Conservation (phyloP, 2,113 vertebrate species). For the Vulpes vulpes region DNA sequence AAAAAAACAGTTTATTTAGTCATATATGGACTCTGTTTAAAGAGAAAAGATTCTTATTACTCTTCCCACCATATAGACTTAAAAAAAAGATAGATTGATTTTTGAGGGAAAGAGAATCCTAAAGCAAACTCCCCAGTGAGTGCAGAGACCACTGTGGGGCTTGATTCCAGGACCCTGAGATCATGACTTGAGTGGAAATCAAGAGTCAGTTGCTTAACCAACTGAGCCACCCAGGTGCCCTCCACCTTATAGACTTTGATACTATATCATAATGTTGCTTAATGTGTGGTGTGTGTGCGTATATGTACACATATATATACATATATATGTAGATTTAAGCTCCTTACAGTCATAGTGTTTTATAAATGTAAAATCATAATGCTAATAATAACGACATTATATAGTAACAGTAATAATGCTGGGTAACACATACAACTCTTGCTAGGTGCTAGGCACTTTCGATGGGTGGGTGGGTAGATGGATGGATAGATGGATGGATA, state of each 20-base stretch:
- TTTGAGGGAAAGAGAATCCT: background rate
- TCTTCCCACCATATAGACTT: background rate
- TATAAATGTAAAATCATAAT: background rate
- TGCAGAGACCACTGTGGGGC: background rate
- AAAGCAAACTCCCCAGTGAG: background rate
- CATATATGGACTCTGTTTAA: background rate
- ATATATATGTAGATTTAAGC: too few species aligned
- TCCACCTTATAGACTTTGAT: background rate
- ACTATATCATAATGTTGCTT: background rate
- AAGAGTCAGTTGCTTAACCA: background rate
- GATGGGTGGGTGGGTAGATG: background rate
- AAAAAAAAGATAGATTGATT: background rate
- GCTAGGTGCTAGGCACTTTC: background rate
- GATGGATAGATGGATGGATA: background rate
- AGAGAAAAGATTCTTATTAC: background rate
- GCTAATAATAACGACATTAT: slow-evolving; percentile 29
- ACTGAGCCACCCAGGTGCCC: background rate
- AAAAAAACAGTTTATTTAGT: background rate
- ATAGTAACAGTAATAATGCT: background rate
- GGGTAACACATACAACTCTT: background rate
- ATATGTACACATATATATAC: too few species aligned
- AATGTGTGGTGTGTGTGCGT: background rate
- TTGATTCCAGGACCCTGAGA: background rate
- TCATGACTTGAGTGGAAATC: background rate
- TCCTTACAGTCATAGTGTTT: too few species aligned